Conservation (phyloP, 2,797 vertebrate genomes). For the Spinibarbus caldwelli region DNA sequence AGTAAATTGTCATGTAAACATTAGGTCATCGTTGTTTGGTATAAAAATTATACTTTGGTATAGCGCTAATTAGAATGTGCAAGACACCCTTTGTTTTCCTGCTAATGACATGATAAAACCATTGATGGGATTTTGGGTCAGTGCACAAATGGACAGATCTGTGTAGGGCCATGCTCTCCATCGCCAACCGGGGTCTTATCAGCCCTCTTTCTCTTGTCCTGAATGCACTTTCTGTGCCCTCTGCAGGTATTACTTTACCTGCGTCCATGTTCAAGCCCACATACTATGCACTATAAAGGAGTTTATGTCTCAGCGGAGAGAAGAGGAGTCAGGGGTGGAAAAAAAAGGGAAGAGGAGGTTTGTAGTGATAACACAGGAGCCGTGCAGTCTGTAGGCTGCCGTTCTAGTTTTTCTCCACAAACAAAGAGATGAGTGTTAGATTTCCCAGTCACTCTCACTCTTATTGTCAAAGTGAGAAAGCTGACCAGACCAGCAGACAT, state of each 20-base stretch:
- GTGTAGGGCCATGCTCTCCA: constrained; percentile 49
- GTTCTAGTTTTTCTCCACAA: constrained; percentile 75
- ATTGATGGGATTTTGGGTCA: constrained; percentile 68
- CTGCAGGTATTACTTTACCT: constrained; percentile 71
- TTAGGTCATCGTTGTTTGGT: background rate
- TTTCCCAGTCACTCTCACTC: constrained; percentile 79
- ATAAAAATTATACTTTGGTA: background rate
- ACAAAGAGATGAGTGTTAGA: constrained; percentile 80
- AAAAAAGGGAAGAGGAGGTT: constrained; percentile 71
- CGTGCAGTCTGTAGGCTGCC: constrained; percentile 80
- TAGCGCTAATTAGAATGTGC: constrained; percentile 30
- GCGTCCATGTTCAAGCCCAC: constrained; percentile 65
- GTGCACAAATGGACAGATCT: constrained; percentile 63
- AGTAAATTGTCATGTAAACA: background rate
- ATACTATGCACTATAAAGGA: constrained; percentile 62
- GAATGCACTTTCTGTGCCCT: constrained; percentile 62
- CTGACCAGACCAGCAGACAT: constrained; percentile 72
- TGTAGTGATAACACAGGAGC: constrained; percentile 81
- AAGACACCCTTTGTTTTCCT: constrained; percentile 54
- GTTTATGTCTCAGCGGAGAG: constrained; percentile 68
- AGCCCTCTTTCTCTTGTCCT: constrained; percentile 56
- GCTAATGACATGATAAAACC: constrained; percentile 64
- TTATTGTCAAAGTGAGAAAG: constrained; percentile 75
- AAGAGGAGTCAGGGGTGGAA: constrained; percentile 45
- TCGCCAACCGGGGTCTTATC: constrained; percentile 63